Evolutionary conservation across 2,888 invertebrate species (phyloP).

Genomic region (Atethmia centrago): DNA sequence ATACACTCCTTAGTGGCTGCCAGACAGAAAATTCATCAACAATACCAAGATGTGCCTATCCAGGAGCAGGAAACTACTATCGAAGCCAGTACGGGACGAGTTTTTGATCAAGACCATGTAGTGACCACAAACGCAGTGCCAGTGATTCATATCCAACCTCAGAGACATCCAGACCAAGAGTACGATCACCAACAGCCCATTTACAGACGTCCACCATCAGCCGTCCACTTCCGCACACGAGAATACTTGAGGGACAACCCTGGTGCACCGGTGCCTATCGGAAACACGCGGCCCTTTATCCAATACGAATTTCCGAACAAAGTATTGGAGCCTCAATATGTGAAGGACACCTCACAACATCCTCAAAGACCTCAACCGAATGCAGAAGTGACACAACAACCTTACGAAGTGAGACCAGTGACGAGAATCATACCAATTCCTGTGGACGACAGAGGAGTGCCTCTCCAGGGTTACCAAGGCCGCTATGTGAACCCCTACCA

Average conservation of each 20-base stretch:
- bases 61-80: slow-evolving; percentile 86
- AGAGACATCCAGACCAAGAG: slow-evolving; percentile 80
- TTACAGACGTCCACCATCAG: slow-evolving; percentile 79
- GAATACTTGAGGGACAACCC: slow-evolving; percentile 89
- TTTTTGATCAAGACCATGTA: slow-evolving; percentile 86
- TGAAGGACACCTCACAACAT: slow-evolving; percentile 76
- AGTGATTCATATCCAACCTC: slow-evolving; percentile 89
- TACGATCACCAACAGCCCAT: slow-evolving; percentile 85
- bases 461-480: slow-evolving; percentile 84
- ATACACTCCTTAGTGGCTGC: slow-evolving; percentile 88
- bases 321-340: slow-evolving; percentile 86
- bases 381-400: slow-evolving; percentile 79
- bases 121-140: slow-evolving; percentile 90
- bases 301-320: slow-evolving; percentile 87
- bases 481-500: slow-evolving; percentile 82
- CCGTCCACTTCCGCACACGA: slow-evolving; percentile 85
- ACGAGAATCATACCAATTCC: slow-evolving; percentile 86
- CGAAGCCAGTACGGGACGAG: slow-evolving; percentile 89
- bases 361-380: slow-evolving; percentile 74
- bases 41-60: slow-evolving; percentile 80
- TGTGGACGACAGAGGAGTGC: slow-evolving; percentile 87
- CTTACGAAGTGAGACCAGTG: slow-evolving; percentile 83
- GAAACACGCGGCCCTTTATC: slow-evolving; percentile 88
- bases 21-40: slow-evolving; percentile 86
- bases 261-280: slow-evolving; percentile 87